These are phyloP conservation scores for Micronycteris hirsuta DNA, from an alignment of 2,113 vertebrate genomes.

Conservation along the genomic window DNA sequence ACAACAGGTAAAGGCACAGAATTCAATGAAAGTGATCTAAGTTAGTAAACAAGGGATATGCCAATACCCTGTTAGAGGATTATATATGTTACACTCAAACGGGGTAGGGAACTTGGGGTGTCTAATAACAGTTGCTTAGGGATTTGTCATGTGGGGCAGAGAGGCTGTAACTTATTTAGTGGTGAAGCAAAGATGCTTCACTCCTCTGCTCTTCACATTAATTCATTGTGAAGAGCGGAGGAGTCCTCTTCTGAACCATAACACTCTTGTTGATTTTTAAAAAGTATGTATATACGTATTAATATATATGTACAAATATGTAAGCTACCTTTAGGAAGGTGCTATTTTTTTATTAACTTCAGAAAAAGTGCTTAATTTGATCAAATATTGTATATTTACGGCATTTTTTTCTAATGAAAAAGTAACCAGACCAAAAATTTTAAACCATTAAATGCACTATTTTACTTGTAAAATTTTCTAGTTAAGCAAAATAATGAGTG, in stretches of 20 bases:
- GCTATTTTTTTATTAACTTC: conserved; percentile 1
- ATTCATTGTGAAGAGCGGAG: background rate
- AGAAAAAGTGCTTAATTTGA: conserved; percentile 2
- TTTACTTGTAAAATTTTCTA: background rate
- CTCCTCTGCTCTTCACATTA: background rate
- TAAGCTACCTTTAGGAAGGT: background rate
- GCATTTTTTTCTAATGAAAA: conserved; percentile 23
- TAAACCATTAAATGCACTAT: background rate
- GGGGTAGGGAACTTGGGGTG: background rate
- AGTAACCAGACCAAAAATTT: background rate
- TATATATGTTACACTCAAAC: background rate
- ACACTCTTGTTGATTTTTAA: background rate
- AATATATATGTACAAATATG: background rate
- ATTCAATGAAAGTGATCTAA: background rate
- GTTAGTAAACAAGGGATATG: background rate
- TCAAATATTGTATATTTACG: background rate
- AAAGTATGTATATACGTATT: background rate
- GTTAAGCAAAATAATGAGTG: background rate
- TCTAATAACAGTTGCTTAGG: background rate
- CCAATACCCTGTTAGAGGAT: too few relatives aligned
- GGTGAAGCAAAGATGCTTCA: background rate
- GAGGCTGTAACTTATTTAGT: background rate
- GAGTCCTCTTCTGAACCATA: background rate
- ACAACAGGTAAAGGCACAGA: background rate
- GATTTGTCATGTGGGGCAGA: background rate